phyloP scores from a whole-genome alignment of 2,797 vertebrate species.

The Philypnodon macrostomus region DNA sequence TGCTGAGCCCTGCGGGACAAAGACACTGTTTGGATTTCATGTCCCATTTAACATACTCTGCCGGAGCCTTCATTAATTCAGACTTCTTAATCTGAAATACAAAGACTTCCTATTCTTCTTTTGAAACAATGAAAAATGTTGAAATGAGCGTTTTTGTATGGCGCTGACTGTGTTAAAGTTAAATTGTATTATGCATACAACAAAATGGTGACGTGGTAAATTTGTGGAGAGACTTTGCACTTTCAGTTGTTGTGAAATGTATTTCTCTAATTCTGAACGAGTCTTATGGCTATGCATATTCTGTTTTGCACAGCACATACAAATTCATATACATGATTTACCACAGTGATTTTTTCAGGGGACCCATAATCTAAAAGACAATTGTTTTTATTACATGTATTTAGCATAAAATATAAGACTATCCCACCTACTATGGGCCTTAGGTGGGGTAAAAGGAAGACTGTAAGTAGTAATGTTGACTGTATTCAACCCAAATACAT shows the following conservation, averaged over 20 bases:
- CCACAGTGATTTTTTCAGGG: no score
- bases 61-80: conserved; percentile 34
- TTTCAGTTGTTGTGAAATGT: conserved; percentile 9
- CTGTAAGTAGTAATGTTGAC: no score
- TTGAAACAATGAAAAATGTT: conserved; percentile 21
- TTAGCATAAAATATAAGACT: no score
- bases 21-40: conserved; percentile 30
- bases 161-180: conserved; percentile 6
- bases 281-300: not conserved
- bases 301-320: not conserved
- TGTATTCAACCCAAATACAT: not conserved
- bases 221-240: conserved; percentile 8
- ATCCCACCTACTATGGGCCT: no score
- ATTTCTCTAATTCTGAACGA: not conserved
- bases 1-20: conserved; percentile 27
- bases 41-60: conserved; percentile 42
- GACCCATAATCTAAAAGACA: no score
- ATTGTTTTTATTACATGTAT: no score
- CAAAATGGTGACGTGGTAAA: not conserved
- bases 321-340: no score
- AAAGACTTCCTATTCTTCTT: conserved; percentile 9
- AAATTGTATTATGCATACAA: conserved; percentile 21
- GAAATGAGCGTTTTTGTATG: conserved; percentile 20
- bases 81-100: conserved; percentile 23
- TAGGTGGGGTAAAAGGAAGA: no score